Evolutionary conservation across 2,888 invertebrate species (phyloP), one percentile per base, ranked within the genome.

Genomic region (Netelia inedita): DNA sequence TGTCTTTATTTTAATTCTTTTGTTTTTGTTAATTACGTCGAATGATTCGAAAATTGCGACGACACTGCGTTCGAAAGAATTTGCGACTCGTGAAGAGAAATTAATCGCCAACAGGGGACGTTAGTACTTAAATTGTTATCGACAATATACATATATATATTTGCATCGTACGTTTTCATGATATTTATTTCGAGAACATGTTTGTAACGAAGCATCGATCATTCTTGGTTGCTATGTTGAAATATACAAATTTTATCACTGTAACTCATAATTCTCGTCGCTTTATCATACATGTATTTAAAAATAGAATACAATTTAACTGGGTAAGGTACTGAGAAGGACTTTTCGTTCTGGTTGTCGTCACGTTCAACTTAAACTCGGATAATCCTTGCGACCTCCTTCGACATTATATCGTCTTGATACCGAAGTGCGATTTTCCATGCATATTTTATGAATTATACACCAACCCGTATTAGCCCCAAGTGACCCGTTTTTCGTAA

Each of bases 221-320:
- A 11, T 74, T 73, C 57, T 72, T 19, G 2, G 69, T 81, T 78
- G 69, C 28, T 84, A 74, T 53, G 81, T 84, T 81, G 50, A 84
- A 84, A 74, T 74, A 81, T 84, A 78, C 69, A 78, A 76, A 84
- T 84, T 80, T 84, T 84, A 84, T 84, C 80, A 73, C 68, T 76
- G 73, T 75, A 76, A 55, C 21, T n/a, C 6, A 14, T 10, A 6
- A 19, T 57, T 8, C 19, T 21, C 19, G 1, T 57, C 16, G 8
- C 19, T 19, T 19, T 19, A 57, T 16, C 9, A 6, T 9, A 19
- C n/a, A 57, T 57, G n/a, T 57, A 19, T 57, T 57, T 57, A 16
- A 35, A 35, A 35, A 6, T 35, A 35, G 35, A 35, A 35, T 35
- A 5, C 1, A 35, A 35, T 35, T 35, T 6, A 35, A 5, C 35